These are phyloP conservation scores for Uloborus diversus DNA, from an alignment of 1,140 invertebrate genomes.

Conservation along the genomic window DNA sequence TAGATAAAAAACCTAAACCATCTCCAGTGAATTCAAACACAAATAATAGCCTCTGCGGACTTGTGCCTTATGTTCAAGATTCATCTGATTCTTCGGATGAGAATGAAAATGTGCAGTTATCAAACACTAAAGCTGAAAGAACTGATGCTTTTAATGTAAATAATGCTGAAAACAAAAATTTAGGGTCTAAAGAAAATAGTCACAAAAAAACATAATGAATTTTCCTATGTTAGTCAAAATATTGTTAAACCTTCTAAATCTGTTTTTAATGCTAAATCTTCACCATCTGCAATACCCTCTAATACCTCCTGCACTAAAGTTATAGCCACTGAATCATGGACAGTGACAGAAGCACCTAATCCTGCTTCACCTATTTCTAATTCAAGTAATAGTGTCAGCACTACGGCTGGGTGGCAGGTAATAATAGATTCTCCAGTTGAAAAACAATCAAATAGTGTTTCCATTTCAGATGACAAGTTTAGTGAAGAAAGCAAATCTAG, in stretches of 20 bases:
- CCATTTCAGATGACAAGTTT: too few species aligned
- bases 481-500: too few species aligned
- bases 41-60: constrained; percentile 13
- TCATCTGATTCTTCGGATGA: constrained; percentile 62
- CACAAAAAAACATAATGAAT: too few species aligned
- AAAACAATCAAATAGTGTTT: background rate
- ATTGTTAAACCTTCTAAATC: constrained; percentile 12
- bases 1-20: background rate
- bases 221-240: too few species aligned
- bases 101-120: constrained; percentile 51
- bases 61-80: constrained; percentile 64
- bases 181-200: too few species aligned
- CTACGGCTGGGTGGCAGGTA: constrained; percentile 65
- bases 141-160: too few species aligned
- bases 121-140: background rate
- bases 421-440: constrained; percentile 21
- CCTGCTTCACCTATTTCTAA: constrained; percentile 63
- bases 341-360: constrained; percentile 61
- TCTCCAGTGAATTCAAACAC: background rate
- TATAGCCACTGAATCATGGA: constrained; percentile 63
- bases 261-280: background rate
- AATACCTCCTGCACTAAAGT: constrained; percentile 55
- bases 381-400: constrained; percentile 64
- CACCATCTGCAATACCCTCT: background rate
- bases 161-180: too few species aligned